Conservation (phyloP, 2,888 invertebrate species). For the Psylliodes chrysocephalus region DNA sequence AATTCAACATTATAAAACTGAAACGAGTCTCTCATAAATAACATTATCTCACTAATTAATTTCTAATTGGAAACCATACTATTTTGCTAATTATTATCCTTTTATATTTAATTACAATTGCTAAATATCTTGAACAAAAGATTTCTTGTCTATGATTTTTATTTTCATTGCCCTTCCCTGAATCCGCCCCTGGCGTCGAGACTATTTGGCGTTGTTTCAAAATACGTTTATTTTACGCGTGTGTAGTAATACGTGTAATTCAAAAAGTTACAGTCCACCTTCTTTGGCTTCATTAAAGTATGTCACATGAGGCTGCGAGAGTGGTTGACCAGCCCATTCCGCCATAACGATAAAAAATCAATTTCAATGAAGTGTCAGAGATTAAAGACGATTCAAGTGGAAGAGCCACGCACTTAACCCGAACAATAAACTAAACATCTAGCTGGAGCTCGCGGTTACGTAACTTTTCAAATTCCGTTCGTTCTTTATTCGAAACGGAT, state of each 20-base stretch:
- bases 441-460: slow-evolving; percentile 52
- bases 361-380: slow-evolving; percentile 33
- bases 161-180: no score
- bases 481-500: slow-evolving; percentile 47
- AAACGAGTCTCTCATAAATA: no score
- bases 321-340: slow-evolving; percentile 20
- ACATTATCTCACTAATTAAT: no score
- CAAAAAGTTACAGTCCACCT: slow-evolving; percentile 7
- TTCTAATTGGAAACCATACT: no score
- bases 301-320: slow-evolving; percentile 21
- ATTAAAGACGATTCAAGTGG: slow-evolving; percentile 34
- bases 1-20: no score
- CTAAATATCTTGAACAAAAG: no score
- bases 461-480: slow-evolving; percentile 59
- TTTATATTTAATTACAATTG: no score
- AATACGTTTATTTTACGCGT: neutral
- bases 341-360: slow-evolving; percentile 30
- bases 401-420: slow-evolving; percentile 38
- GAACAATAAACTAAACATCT: slow-evolving; percentile 52
- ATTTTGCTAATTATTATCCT: no score
- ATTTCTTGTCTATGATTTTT: no score
- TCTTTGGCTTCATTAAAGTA: slow-evolving; percentile 5
- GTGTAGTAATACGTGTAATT: neutral
- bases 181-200: no score
- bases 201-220: no score